Base-by-base conservation (phyloP, 2,113 vertebrate species). In the Gallinago paraguaiae region DNA sequence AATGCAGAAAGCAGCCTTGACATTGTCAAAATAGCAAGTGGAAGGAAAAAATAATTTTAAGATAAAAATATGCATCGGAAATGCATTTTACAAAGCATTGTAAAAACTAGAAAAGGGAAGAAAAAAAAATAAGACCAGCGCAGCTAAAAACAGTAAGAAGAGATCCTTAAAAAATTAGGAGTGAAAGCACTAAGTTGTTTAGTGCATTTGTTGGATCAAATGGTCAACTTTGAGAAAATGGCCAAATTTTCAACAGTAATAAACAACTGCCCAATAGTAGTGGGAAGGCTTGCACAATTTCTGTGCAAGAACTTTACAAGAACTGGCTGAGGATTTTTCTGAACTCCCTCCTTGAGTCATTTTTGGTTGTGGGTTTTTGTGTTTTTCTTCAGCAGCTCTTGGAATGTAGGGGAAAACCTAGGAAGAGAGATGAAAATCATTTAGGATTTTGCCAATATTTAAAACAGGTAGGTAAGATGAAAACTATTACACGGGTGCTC, bases 401-500 rank as follows among this genome's bases (percentile, higher is more conserved):
- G 80, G 81, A 93, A 93, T 35, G 19, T 30, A 91, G 76, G 65
- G 60, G 69, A 88, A 90, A 93, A 91, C 68, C 64, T 90, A 56
- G 31, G 80, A 81, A 59, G 27, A 84, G 74, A 91, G 50, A 80
- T 77, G 7, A 70, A 88, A 81, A 93, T 86, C 17, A 71, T 78
- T 74, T 86, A 86, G 69, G 27, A 56, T 64, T 64, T 35, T 51
- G 76, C 80, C 80, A 95, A 33, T 86, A 83, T 86, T 83, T 86
- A 68, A 81, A 95, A 68, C 46, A 81, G 72, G 60, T 67, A 75
- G 86, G 64, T 75, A 95, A 90, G 69, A 78, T 86, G 69, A 93
- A 86, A 93, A 50, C 54, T 67, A 81, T 92, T 88, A 90, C 56
- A 65, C 28, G 31, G 20, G 13, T 0, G 12, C 56, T 88, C 54